Percentiles rank a stretch among this genome's conserved stretches.
These are phyloP conservation scores for Pitta sordida DNA, from an alignment of 2,113 vertebrate species.

Conservation along the genomic window DNA sequence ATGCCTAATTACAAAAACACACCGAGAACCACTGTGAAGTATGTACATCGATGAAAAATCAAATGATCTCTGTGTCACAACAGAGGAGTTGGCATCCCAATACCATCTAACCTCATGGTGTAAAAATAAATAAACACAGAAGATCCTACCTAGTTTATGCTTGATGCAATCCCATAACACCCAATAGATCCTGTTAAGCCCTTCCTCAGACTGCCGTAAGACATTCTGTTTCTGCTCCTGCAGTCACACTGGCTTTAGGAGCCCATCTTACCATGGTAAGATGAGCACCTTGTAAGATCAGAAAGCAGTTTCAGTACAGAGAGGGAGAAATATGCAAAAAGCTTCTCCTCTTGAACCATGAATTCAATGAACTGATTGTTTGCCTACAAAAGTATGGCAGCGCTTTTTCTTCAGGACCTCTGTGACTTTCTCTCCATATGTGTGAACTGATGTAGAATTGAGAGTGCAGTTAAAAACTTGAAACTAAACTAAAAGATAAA, in stretches of 20 bases:
- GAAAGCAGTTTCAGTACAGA: neutral
- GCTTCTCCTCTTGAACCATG: neutral
- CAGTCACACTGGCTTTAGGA: neutral
- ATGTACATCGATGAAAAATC: neutral
- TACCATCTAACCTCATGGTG: neutral
- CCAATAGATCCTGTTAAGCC: neutral
- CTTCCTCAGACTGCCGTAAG: neutral
- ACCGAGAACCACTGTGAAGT: slow-evolving; percentile 19
- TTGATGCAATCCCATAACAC: neutral
- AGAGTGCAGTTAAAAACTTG: neutral
- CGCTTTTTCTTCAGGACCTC: neutral
- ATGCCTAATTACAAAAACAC: slow-evolving; percentile 75
- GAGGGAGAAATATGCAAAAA: neutral
- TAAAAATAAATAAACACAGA: neutral
- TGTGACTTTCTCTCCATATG: neutral
- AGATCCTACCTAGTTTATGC: neutral
- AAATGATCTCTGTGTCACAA: neutral
- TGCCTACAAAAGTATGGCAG: neutral
- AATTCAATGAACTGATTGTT: neutral
- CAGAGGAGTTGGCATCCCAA: neutral
- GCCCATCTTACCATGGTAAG: neutral
- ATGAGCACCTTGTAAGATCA: neutral
- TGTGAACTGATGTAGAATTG: neutral
- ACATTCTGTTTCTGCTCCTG: neutral
- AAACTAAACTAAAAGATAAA: neutral